Evolutionary conservation across 2,888 invertebrate species (phyloP).

Genomic region (Hemistola chrysoprasaria): DNA sequence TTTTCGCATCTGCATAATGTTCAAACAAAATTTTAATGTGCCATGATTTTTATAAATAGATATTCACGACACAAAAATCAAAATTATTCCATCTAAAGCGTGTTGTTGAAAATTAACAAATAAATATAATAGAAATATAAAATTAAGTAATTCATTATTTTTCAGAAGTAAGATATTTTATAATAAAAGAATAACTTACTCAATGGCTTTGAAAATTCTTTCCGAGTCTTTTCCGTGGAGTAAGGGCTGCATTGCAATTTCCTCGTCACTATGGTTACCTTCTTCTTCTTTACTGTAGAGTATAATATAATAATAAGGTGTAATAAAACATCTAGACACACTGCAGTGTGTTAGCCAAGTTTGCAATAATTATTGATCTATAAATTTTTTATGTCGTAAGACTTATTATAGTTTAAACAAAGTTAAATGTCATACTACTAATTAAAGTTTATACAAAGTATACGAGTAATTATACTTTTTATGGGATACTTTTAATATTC

Average conservation of each 20-base stretch:
- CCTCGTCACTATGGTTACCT: constrained; percentile 83
- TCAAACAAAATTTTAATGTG: constrained; percentile 65
- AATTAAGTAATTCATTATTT: no score
- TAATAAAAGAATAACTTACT: constrained; percentile 82
- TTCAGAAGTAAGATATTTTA: no score
- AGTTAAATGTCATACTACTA: constrained; percentile 1
- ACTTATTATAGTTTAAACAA: no score
- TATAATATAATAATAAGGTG: no score
- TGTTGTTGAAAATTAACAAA: constrained; percentile 17
- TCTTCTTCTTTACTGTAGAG: constrained; percentile 61
- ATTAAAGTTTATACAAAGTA: no score
- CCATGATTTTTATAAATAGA: constrained; percentile 56
- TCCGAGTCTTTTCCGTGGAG: constrained; percentile 84
- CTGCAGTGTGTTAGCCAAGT: no score
- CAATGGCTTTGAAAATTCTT: constrained; percentile 85
- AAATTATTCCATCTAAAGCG: constrained; percentile 27
- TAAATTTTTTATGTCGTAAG: no score
- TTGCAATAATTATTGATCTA: no score
- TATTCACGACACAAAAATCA: constrained; percentile 45
- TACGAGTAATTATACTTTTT: no score
- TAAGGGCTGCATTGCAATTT: constrained; percentile 89
- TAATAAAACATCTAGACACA: no score
- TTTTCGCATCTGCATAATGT: constrained; percentile 42
- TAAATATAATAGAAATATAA: no score
- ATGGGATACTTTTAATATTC: no score